Evolutionary conservation across 2,797 vertebrate species (phyloP).

Genomic region (Lophius americanus): DNA sequence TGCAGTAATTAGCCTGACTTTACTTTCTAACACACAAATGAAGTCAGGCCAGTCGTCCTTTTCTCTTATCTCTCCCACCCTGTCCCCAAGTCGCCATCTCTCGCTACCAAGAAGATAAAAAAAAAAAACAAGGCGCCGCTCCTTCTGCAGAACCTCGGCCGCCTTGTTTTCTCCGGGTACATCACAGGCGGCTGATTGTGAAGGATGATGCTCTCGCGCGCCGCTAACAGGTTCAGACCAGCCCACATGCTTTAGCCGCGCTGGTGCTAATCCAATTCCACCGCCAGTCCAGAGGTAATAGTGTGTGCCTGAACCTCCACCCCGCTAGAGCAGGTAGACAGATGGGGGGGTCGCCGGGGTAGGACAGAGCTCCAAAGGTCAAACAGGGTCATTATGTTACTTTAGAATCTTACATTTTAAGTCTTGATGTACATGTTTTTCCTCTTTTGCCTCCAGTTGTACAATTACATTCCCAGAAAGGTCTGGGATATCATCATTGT

Average conservation of each 20-base stretch:
- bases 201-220: constrained; percentile 74
- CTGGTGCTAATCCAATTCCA: constrained; percentile 72
- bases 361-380: constrained; percentile 20
- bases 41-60: not conserved
- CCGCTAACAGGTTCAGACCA: constrained; percentile 73
- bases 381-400: constrained; percentile 2
- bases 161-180: constrained; percentile 58
- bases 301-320: constrained; percentile 31
- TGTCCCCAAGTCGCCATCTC: constrained; percentile 19
- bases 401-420: not conserved
- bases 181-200: constrained; percentile 70
- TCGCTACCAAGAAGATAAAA: not conserved
- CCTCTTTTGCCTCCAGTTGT: too few species aligned
- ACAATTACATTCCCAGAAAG: too few species aligned
- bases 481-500: too few species aligned
- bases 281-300: constrained; percentile 62
- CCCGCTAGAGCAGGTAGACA: not conserved
- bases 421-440: too few species aligned
- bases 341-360: constrained; percentile 27
- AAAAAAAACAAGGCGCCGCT: constrained; percentile 38
- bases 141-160: constrained; percentile 67
- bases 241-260: constrained; percentile 76
- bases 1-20: too few species aligned
- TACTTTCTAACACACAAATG: not conserved
- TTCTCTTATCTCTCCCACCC: not conserved